Evolutionary conservation across 2,797 vertebrate genomes (phyloP).

Genomic region (Halcyon badia): DNA sequence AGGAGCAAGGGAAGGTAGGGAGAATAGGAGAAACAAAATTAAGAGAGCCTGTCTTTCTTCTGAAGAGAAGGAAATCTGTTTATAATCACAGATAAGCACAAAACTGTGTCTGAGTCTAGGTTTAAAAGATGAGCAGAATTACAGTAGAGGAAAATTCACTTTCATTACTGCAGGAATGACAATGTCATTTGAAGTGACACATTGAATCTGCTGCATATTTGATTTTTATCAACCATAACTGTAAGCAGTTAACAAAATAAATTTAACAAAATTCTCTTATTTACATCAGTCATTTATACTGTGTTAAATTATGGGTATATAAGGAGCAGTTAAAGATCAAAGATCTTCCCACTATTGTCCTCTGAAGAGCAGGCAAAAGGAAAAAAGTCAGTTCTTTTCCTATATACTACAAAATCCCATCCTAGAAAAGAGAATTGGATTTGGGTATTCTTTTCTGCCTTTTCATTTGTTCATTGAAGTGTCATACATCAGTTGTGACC

Average conservation of each 20-base stretch:
- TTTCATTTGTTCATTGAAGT: neutral
- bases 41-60: neutral
- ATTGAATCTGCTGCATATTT: neutral
- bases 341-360: neutral
- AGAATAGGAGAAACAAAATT: neutral
- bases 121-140: neutral
- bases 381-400: neutral
- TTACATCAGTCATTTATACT: neutral
- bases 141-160: neutral
- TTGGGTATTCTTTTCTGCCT: neutral
- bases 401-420: neutral
- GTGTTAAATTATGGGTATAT: neutral
- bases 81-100: neutral
- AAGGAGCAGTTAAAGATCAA: neutral
- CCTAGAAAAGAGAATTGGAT: neutral
- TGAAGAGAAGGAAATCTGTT: neutral
- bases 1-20: neutral
- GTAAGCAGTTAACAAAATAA: neutral
- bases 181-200: neutral
- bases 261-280: neutral
- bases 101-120: neutral
- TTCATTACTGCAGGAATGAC: neutral
- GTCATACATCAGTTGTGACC: neutral
- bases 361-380: neutral
- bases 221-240: neutral